phyloP scores from a whole-genome alignment of 1,140 invertebrate genomes.

The Aphelinus atriplicis region DNA sequence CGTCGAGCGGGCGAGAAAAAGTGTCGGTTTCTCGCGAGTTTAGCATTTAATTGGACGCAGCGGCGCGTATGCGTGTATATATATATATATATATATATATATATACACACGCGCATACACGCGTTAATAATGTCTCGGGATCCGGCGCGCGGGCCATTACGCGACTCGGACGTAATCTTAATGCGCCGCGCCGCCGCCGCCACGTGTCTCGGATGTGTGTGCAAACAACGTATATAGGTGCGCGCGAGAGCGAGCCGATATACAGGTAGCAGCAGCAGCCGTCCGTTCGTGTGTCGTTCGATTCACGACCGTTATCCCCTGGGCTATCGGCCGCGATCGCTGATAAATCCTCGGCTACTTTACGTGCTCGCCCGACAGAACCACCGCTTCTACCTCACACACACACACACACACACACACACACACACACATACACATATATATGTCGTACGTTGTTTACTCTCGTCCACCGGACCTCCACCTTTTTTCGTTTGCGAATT shows the following conservation, averaged over 20 bases:
- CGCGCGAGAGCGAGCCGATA: too few relatives aligned
- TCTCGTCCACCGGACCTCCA: too few relatives aligned
- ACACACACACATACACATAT: too few relatives aligned
- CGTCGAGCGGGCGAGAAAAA: too few relatives aligned
- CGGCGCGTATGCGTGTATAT: neutral
- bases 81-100: too few relatives aligned
- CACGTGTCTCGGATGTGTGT: neutral
- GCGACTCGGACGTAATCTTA: slow-evolving; percentile 11
- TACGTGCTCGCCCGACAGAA: too few relatives aligned
- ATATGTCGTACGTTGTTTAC: too few relatives aligned
- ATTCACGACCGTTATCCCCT: slow-evolving; percentile 11
- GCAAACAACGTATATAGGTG: neutral
- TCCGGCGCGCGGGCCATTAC: neutral
- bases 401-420: too few relatives aligned
- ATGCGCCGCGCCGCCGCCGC: neutral
- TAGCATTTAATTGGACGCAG: neutral
- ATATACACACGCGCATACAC: neutral
- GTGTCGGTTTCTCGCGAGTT: too few relatives aligned
- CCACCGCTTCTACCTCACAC: too few relatives aligned
- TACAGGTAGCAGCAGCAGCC: too few relatives aligned
- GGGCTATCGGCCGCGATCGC: neutral
- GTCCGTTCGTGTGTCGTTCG: neutral
- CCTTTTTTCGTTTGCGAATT: too few relatives aligned
- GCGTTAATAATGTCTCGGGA: neutral
- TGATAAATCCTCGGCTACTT: neutral